phyloP scores from a whole-genome alignment of 2,888 invertebrate genomes.

The Pycnomerus fuliginosus region DNA sequence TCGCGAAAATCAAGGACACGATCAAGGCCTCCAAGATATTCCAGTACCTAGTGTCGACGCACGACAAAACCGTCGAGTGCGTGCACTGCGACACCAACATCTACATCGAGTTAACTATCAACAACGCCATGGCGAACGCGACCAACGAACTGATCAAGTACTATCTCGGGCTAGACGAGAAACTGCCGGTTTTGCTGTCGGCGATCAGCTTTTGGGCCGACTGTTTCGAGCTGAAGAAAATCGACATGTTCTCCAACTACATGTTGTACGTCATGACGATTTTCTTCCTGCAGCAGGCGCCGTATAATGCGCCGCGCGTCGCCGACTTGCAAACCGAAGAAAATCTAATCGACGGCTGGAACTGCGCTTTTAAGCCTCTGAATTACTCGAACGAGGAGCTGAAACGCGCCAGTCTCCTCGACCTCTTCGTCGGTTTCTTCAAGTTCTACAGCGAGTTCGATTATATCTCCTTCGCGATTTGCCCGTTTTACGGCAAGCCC shows the following conservation, averaged over 20 bases:
- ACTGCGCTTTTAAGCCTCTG: slow-evolving; percentile 56
- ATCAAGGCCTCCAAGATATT: no score
- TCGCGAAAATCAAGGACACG: no score
- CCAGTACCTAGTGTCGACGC: no score
- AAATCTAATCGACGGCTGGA: slow-evolving; percentile 58
- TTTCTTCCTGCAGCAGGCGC: slow-evolving; percentile 68
- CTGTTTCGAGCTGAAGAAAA: slow-evolving; percentile 56
- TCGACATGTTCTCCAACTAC: slow-evolving; percentile 65
- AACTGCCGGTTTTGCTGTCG: slow-evolving; percentile 62
- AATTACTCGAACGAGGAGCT: slow-evolving; percentile 51
- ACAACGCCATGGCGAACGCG: slow-evolving; percentile 67
- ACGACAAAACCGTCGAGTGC: no score
- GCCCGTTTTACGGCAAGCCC: slow-evolving; percentile 60
- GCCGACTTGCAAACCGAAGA: slow-evolving; percentile 52
- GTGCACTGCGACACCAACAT: no score
- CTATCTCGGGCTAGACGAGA: slow-evolving; percentile 59
- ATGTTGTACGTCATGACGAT: slow-evolving; percentile 66
- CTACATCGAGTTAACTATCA: no score
- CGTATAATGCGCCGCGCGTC: slow-evolving; percentile 59
- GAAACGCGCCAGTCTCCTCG: slow-evolving; percentile 53
- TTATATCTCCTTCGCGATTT: slow-evolving; percentile 59
- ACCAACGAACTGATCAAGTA: slow-evolving; percentile 68
- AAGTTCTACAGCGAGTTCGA: slow-evolving; percentile 61
- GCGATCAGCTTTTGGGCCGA: slow-evolving; percentile 74
- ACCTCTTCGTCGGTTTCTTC: no score